These are phyloP conservation scores for Toxotes chatareus DNA, from an alignment of 2,113 vertebrate genomes.

Conservation along the genomic window DNA sequence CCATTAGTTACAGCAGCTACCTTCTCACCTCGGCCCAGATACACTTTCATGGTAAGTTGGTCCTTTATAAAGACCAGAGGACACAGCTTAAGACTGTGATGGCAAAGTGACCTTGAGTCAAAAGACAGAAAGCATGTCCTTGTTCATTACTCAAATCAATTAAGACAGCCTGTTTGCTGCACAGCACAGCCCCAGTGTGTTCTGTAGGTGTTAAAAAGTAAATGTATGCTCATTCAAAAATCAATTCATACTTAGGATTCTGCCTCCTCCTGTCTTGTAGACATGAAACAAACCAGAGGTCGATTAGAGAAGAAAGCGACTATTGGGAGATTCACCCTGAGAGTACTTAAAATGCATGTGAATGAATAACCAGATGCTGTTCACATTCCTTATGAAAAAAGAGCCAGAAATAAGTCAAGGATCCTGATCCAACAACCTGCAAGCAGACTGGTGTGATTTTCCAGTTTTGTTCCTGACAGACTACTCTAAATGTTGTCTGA, in stretches of 20 bases:
- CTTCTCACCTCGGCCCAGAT: slow-evolving; percentile 82
- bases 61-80: slow-evolving; percentile 78
- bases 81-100: slow-evolving; percentile 44
- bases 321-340: slow-evolving; percentile 30
- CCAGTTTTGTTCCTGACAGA: slow-evolving; percentile 12
- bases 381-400: slow-evolving; percentile 28
- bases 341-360: slow-evolving; percentile 59
- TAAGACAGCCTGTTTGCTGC: slow-evolving; percentile 80
- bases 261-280: slow-evolving; percentile 57
- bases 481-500: background rate
- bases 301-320: slow-evolving; percentile 61
- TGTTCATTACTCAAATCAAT: slow-evolving; percentile 84
- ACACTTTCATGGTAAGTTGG: slow-evolving; percentile 82
- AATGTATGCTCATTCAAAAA: slow-evolving; percentile 87
- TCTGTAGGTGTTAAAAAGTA: slow-evolving; percentile 81
- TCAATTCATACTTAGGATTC: slow-evolving; percentile 75
- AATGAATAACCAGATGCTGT: slow-evolving; percentile 42
- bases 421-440: slow-evolving; percentile 35
- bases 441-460: slow-evolving; percentile 10
- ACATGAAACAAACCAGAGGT: slow-evolving; percentile 73
- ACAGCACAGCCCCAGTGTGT: slow-evolving; percentile 71
- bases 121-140: slow-evolving; percentile 65
- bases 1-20: slow-evolving; percentile 83
- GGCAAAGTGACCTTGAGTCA: slow-evolving; percentile 82
- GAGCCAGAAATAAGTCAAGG: slow-evolving; percentile 24